Base-by-base conservation (phyloP, 2,888 invertebrate genomes). In the Euspilapteryx auroguttella region DNA sequence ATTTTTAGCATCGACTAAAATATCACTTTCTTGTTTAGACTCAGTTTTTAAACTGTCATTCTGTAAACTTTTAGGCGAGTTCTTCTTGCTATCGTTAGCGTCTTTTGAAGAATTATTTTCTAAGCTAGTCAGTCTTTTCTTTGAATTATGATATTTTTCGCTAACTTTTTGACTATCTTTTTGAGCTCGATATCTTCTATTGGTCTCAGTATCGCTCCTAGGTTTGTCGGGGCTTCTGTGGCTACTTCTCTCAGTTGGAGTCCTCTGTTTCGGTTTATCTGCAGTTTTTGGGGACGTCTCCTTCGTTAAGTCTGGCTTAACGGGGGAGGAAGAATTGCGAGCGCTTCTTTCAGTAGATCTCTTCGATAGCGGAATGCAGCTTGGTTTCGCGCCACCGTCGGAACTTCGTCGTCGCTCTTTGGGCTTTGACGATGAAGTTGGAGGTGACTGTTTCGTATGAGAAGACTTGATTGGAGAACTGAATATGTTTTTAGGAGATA, bases 71-170 rank as follows among this genome's bases (percentile, higher is more conserved):
- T 62, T 63, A 47, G 58, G 49, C 39, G 49, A 54, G 49, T 46
- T 42, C 40, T 54, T 61, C 46, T 51, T 62, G 49, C 50, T 53
- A 48, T 56, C 54, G 47, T 54, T 63, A 47, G 49, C 53, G 49
- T 61, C 55, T 57, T 52, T 66, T 44, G 59, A 47, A 57, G 61
- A 69, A 59, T 55, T 68, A 56, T 65, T 58, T 45, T 59, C 73
- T 75, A 75, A 61, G 59, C 73, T 75, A 75, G 65, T 75, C 75
- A 75, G 75, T 75, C 75, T 75, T 75, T 73, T 73, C 58, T 73
- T 75, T 58, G 64, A 66, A 69, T 68, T 51, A 59, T 69, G 68
- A 71, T 69, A 66, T 68, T 69, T 75, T 62, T 68, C 73, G 49
- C 55, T 71, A 59, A 57, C 58, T 63, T 55, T 64, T 61, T 66